phyloP scores from a whole-genome alignment of 2,113 vertebrate genomes.

The Anoura caudifer region DNA sequence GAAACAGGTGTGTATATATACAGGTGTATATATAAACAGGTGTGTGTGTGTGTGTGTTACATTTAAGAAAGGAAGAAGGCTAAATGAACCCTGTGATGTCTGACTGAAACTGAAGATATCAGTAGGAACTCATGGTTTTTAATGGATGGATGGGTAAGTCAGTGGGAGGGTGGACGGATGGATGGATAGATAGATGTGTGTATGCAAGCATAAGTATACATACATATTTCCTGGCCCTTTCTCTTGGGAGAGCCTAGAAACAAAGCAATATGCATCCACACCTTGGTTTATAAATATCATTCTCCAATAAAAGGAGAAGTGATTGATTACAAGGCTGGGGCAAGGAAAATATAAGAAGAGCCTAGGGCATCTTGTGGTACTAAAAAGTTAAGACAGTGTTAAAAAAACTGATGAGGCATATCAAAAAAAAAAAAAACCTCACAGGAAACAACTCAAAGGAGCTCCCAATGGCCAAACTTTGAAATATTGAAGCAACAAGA shows the following conservation, averaged over 20 bases:
- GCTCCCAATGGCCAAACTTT: neutral
- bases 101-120: neutral
- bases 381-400: neutral
- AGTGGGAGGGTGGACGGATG: neutral
- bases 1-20: too few species aligned
- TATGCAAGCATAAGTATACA: neutral
- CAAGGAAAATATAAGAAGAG: neutral
- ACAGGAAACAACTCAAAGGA: neutral
- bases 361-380: neutral
- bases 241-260: neutral
- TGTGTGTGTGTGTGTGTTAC: too few species aligned
- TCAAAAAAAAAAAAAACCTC: neutral
- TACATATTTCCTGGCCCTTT: neutral
- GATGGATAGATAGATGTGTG: neutral
- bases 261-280: neutral
- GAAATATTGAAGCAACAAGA: neutral
- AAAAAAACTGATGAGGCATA: neutral
- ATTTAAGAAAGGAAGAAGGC: neutral
- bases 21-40: too few species aligned
- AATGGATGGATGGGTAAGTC: neutral
- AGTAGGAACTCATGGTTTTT: neutral
- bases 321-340: neutral
- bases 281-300: neutral
- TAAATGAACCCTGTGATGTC: neutral
- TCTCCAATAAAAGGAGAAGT: constrained; percentile 15